Percentiles rank a stretch among this genome's conserved stretches.
phyloP scores from a whole-genome alignment of 2,113 vertebrate species.

The Neoarius graeffei region DNA sequence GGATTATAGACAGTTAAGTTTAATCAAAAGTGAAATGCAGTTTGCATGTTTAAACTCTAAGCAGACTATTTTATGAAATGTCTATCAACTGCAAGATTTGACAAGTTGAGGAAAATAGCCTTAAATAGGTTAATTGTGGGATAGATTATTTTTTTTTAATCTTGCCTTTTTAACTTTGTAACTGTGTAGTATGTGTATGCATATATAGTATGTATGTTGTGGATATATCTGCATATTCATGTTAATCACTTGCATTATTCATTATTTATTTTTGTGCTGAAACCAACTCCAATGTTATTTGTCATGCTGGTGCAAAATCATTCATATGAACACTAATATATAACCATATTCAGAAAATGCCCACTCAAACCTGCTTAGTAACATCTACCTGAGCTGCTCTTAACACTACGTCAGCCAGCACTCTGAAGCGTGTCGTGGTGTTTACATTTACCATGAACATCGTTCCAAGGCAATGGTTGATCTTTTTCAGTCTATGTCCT shows the following conservation, averaged over 20 bases:
- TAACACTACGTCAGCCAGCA: not conserved
- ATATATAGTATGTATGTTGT: not conserved
- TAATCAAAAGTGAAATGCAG: not conserved
- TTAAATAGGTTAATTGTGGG: not conserved
- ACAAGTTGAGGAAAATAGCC: not conserved
- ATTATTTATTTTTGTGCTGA: not conserved
- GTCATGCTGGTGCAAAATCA: constrained; percentile 48
- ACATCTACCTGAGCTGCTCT: constrained; percentile 21
- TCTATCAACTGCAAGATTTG: not conserved
- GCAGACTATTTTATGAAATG: not conserved
- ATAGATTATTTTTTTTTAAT: not conserved
- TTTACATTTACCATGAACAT: not conserved
- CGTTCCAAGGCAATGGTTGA: not conserved
- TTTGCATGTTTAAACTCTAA: not conserved
- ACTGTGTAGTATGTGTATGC: not conserved
- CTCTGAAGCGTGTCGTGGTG: not conserved
- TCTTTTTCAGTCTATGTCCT: not conserved
- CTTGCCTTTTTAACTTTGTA: not conserved
- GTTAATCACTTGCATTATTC: not conserved
- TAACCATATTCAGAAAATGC: constrained; percentile 42
- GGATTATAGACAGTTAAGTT: not conserved
- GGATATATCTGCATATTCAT: not conserved
- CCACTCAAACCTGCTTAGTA: not conserved
- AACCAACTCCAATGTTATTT: not conserved
- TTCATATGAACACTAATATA: constrained; percentile 19